A percentile compares a stretch with the other conserved stretches of the same genome.
These are phyloP conservation scores for Orthosia gothica DNA, from an alignment of 2,888 invertebrate species.

Conservation along the genomic window DNA sequence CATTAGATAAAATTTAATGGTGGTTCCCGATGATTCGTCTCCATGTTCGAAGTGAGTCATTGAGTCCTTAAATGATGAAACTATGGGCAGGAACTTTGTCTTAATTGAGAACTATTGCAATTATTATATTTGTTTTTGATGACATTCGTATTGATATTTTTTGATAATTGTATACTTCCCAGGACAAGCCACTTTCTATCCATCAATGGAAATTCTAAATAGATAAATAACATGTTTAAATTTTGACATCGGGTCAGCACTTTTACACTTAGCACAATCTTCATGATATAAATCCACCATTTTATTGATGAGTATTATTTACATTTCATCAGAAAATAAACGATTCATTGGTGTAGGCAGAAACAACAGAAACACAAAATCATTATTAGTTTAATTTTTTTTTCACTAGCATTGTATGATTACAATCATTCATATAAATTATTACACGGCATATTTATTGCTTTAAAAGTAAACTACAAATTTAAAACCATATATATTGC, in stretches of 20 bases:
- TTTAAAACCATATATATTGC: neutral
- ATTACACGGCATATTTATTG: neutral
- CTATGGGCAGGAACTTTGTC: constrained; percentile 2
- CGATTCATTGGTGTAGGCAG: neutral
- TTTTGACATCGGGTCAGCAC: no score
- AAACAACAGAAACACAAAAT: no score
- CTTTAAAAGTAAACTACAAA: neutral
- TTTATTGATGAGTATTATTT: neutral
- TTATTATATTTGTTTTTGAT: constrained; percentile 21
- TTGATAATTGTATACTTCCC: neutral
- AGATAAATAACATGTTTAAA: no score
- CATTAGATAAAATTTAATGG: constrained; percentile 50
- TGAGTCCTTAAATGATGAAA: neutral
- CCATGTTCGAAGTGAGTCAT: constrained; percentile 36
- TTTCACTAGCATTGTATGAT: neutral
- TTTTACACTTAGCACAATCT: no score
- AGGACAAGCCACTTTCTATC: neutral
- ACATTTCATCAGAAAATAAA: neutral
- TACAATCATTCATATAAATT: neutral
- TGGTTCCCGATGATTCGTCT: constrained; percentile 6
- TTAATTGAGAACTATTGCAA: constrained; percentile 9
- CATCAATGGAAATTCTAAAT: neutral
- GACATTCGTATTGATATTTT: neutral
- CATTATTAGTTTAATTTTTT: neutral
- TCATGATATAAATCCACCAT: neutral